Percentiles rank a stretch among this genome's conserved stretches.
phyloP scores from a whole-genome alignment of 1,140 invertebrate species.

The Liolophura sinensis region DNA sequence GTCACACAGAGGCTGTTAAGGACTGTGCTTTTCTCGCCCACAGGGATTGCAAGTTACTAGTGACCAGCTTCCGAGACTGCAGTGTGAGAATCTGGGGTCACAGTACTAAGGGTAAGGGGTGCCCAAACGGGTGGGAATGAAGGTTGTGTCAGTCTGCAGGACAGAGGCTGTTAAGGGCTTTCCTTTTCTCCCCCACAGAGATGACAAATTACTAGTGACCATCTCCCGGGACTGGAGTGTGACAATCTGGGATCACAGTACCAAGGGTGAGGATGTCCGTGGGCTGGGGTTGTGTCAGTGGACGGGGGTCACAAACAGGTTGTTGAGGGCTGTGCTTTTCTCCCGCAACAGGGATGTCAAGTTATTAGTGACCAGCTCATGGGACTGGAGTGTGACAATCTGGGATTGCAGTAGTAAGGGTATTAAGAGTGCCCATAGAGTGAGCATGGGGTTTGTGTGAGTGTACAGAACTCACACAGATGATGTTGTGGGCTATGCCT shows the following conservation, averaged over 20 bases:
- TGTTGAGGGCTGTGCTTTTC: conserved; percentile 46
- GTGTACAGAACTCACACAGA: not conserved
- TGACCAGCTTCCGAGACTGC: not conserved
- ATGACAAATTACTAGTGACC: conserved; percentile 48
- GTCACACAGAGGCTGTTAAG: not conserved
- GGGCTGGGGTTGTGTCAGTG: too few species aligned
- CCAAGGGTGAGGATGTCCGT: conserved; percentile 43
- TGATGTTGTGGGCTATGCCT: not conserved
- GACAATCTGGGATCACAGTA: conserved; percentile 44
- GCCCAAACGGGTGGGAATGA: too few species aligned
- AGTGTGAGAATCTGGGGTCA: not conserved
- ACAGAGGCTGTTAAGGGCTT: too few species aligned
- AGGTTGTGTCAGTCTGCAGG: too few species aligned
- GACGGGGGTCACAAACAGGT: conserved; percentile 51
- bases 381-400: conserved; percentile 45
- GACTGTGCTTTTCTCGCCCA: not conserved
- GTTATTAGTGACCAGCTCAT: conserved; percentile 44
- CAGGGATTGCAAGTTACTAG: not conserved
- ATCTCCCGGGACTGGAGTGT: conserved; percentile 47
- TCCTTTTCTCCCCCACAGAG: too few species aligned
- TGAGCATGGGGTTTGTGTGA: not conserved
- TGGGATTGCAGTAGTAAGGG: conserved; percentile 49
- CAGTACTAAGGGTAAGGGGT: not conserved
- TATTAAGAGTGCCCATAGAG: conserved; percentile 11
- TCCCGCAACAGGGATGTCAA: conserved; percentile 27